A percentile compares a stretch with the other conserved stretches of the same genome.
Evolutionary conservation across 2,113 vertebrate genomes (phyloP).

Genomic region (Lophochroa leadbeateri): DNA sequence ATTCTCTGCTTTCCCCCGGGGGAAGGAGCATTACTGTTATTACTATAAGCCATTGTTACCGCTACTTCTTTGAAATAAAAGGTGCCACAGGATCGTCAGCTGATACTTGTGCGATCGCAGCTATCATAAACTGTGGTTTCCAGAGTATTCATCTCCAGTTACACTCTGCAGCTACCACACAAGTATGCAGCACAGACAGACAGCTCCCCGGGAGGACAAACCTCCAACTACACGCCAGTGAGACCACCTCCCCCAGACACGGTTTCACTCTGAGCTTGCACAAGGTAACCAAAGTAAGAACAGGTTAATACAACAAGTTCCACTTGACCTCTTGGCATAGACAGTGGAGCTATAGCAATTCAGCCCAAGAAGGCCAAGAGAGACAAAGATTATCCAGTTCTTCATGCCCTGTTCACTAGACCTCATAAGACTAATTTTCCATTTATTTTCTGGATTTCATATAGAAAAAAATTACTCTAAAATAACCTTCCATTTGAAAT

Average conservation of each 20-base stretch:
- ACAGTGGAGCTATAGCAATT: background rate
- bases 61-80: slow-evolving; percentile 82
- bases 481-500: background rate
- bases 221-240: background rate
- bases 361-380: background rate
- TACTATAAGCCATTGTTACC: slow-evolving; percentile 88
- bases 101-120: slow-evolving; percentile 94
- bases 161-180: slow-evolving; percentile 60
- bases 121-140: slow-evolving; percentile 71
- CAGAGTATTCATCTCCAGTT: slow-evolving; percentile 78
- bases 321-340: background rate
- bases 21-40: slow-evolving; percentile 83
- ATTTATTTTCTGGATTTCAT: background rate
- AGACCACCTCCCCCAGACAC: background rate
- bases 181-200: background rate
- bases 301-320: background rate
- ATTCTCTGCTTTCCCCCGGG: slow-evolving; percentile 79
- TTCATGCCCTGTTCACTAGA: background rate
- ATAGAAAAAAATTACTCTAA: background rate
- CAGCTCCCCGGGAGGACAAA: background rate
- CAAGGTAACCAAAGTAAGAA: background rate
- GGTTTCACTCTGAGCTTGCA: background rate
- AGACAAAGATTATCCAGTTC: background rate
- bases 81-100: slow-evolving; percentile 84
- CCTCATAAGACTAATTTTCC: background rate